Evolutionary conservation across 2,113 vertebrate species (phyloP).

Genomic region (Oncorhynchus masou): DNA sequence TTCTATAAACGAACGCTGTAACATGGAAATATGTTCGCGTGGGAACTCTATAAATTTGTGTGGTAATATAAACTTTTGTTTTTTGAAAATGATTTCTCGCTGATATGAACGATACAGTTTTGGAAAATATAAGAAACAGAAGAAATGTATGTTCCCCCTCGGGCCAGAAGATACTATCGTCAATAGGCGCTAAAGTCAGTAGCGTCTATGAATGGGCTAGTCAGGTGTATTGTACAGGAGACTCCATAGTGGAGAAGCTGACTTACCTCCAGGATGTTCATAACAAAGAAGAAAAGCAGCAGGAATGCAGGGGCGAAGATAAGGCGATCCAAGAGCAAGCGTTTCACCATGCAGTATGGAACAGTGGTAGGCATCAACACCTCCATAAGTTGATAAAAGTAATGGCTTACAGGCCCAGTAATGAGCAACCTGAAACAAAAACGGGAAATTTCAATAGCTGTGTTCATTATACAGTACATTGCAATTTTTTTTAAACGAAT

Average conservation of each 20-base stretch:
- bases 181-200: not conserved
- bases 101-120: too few relatives aligned
- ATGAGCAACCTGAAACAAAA: slow-evolving; percentile 72
- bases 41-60: too few relatives aligned
- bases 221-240: not conserved
- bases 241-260: not conserved
- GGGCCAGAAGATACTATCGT: too few relatives aligned
- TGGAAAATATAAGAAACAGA: too few relatives aligned
- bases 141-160: not conserved
- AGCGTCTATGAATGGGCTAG: not conserved
- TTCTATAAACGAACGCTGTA: too few relatives aligned
- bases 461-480: not conserved
- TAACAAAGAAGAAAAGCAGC: slow-evolving; percentile 80
- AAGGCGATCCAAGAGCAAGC: slow-evolving; percentile 82
- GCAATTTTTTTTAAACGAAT: not conserved
- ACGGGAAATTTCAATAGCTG: not conserved
- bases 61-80: too few relatives aligned
- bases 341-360: slow-evolving; percentile 73
- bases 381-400: slow-evolving; percentile 84
- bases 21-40: too few relatives aligned
- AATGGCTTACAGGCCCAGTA: slow-evolving; percentile 85
- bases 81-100: too few relatives aligned
- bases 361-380: slow-evolving; percentile 74
- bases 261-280: slow-evolving; percentile 84
- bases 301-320: slow-evolving; percentile 83